Base-by-base conservation (phyloP, 2,888 invertebrate genomes). In the Epinotia bilunana region DNA sequence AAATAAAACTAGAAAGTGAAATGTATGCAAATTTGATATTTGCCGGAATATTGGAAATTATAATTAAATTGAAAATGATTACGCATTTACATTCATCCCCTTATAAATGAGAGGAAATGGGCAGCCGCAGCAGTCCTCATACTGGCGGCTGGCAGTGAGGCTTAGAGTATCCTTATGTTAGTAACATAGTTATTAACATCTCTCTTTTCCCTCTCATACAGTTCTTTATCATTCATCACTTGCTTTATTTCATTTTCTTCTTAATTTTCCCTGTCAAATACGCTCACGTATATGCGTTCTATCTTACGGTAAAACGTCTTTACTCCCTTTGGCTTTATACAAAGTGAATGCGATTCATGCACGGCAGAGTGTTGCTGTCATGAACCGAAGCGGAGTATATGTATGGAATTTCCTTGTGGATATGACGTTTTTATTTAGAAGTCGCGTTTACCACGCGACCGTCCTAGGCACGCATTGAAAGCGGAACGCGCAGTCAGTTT, bases 401-500 rank as follows among this genome's bases (percentile, higher is more conserved):
- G 7, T 43, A 43, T n/a, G 13, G 11, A 43, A 58, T n/a, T 58
- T 5, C 11, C 23, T 4, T 43, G 5, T 16, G 11, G 16, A 58
- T 57, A 58, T 16, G 62, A 43, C 53, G 55, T 55, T 58, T 63
- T 70, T 20, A 13, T 65, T 46, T 16, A 18, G 18, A 33, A 33
- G 16, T 33, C 13, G n/a, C 23, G 46, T 49, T 18, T 0, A 61
- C 46, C 71, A 71, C 71, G 74, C 74, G 60, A 75, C 16, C n/a
- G 58, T 67, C 73, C 20, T 39, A 43, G 43, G 71, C 64, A 67
- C 43, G 74, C 43, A 65, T 53, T 20, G 23, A 75, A 75, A 75
- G 74, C 74, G 74, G 74, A 75, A 75, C 74, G 74, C n/a, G 33
- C 28, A n/a, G 28, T 20, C 18, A 61, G 61, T 71, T 61, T 71